Evolutionary conservation across 2,113 vertebrate species (phyloP).

Genomic region (Bombycilla garrulus): DNA sequence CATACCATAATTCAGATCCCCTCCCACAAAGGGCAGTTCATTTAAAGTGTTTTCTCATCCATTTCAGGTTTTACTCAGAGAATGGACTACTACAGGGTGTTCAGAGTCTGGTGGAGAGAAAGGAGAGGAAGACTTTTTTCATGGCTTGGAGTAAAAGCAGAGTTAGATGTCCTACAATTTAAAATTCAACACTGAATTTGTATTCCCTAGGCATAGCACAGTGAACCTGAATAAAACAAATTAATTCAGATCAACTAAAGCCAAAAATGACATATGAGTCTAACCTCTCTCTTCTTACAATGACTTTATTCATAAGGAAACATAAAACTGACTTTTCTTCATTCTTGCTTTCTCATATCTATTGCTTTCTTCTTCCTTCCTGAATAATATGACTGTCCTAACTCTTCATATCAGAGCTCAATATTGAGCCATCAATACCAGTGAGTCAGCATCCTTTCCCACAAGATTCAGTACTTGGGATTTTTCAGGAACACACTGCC

Average conservation of each 20-base stretch:
- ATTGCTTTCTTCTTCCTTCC: not conserved
- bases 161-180: not conserved
- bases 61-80: not conserved
- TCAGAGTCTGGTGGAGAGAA: not conserved
- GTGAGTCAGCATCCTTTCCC: constrained; percentile 54
- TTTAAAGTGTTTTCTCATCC: not conserved
- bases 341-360: not conserved
- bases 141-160: not conserved
- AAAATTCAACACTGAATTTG: not conserved
- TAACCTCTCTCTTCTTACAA: not conserved
- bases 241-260: not conserved
- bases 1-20: not conserved
- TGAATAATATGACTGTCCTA: not conserved
- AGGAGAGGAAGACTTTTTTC: not conserved
- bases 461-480: constrained; percentile 24
- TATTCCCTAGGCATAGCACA: not conserved
- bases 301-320: not conserved
- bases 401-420: not conserved
- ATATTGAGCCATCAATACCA: not conserved
- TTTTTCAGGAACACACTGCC: constrained; percentile 46
- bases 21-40: not conserved
- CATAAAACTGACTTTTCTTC: not conserved
- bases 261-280: not conserved
- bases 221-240: not conserved
- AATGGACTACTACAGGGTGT: not conserved